Evolutionary conservation across 2,888 invertebrate species (phyloP).

Genomic region (Blastobasis lacticolella): DNA sequence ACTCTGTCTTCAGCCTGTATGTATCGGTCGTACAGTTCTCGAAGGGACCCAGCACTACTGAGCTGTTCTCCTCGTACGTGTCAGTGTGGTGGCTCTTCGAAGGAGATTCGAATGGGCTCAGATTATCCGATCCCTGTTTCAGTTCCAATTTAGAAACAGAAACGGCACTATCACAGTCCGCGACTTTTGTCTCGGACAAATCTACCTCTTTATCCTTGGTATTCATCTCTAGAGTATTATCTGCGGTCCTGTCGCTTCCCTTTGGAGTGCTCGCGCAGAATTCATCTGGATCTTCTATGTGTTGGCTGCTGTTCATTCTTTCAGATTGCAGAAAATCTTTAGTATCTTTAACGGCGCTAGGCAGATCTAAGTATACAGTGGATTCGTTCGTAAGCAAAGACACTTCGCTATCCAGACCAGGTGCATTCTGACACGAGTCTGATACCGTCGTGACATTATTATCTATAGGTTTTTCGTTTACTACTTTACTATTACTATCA

Average conservation of each 20-base stretch:
- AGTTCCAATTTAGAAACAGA: conserved; percentile 44
- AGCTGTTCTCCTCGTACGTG: conserved; percentile 64
- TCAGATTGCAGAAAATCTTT: conserved; percentile 48
- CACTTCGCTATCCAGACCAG: no score
- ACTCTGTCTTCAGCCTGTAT: conserved; percentile 62
- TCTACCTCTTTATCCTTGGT: conserved; percentile 24
- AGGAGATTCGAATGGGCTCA: conserved; percentile 63
- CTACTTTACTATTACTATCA: conserved; percentile 36
- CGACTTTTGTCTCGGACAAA: conserved; percentile 34
- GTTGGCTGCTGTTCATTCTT: conserved; percentile 30
- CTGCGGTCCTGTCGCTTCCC: conserved; percentile 40
- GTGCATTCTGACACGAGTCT: no score
- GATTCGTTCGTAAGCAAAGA: conserved; percentile 38
- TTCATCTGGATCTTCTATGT: conserved; percentile 20
- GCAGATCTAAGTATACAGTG: conserved; percentile 60
- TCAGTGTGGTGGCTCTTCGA: conserved; percentile 62
- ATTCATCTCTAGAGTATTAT: conserved; percentile 32
- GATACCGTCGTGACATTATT: conserved; percentile 13
- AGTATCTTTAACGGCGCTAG: conserved; percentile 43
- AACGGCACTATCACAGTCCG: conserved; percentile 31
- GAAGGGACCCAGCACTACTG: conserved; percentile 74
- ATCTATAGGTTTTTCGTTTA: conserved; percentile 28
- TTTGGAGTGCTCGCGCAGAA: conserved; percentile 53
- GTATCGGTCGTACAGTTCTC: conserved; percentile 71
- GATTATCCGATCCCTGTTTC: conserved; percentile 39